Conservation (phyloP, 2,888 invertebrate genomes). For the Tetranychus truncatus region DNA sequence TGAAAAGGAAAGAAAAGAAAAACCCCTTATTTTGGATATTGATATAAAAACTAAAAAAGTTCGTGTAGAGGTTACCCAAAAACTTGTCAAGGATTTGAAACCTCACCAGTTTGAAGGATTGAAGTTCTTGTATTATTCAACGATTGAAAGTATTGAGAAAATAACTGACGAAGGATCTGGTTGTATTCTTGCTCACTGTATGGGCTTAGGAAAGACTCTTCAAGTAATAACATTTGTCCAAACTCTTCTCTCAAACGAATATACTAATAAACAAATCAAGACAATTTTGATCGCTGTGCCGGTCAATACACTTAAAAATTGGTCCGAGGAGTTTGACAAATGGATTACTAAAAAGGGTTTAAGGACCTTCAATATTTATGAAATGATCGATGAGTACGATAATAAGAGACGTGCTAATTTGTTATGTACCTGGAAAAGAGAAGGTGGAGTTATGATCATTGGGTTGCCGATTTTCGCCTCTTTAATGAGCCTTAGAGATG, state of each 20-base stretch:
- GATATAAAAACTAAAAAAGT: slow-evolving; percentile 64
- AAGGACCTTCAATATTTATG: slow-evolving; percentile 31
- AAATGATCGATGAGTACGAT: slow-evolving; percentile 49
- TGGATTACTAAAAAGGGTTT: slow-evolving; percentile 44
- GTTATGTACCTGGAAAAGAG: slow-evolving; percentile 56
- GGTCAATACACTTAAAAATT: slow-evolving; percentile 82
- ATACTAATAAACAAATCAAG: slow-evolving; percentile 44
- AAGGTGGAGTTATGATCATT: slow-evolving; percentile 75
- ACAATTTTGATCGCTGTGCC: slow-evolving; percentile 77
- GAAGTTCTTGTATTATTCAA: slow-evolving; percentile 85
- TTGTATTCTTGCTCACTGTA: slow-evolving; percentile 87
- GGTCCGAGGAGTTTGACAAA: slow-evolving; percentile 78
- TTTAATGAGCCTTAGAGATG: slow-evolving; percentile 34
- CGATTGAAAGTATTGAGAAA: slow-evolving; percentile 65
- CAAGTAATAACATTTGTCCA: slow-evolving; percentile 43
- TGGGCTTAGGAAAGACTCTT: slow-evolving; percentile 85
- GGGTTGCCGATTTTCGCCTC: slow-evolving; percentile 90
- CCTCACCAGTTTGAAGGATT: slow-evolving; percentile 67
- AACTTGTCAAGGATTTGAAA: slow-evolving; percentile 55
- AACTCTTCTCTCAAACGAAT: slow-evolving; percentile 33
- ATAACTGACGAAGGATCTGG: slow-evolving; percentile 56
- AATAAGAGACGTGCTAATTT: slow-evolving; percentile 52
- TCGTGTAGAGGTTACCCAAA: slow-evolving; percentile 55
- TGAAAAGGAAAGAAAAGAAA: neutral
- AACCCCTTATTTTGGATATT: slow-evolving; percentile 45